phyloP scores from a whole-genome alignment of 2,888 invertebrate genomes.

The Diarsia mendica region DNA sequence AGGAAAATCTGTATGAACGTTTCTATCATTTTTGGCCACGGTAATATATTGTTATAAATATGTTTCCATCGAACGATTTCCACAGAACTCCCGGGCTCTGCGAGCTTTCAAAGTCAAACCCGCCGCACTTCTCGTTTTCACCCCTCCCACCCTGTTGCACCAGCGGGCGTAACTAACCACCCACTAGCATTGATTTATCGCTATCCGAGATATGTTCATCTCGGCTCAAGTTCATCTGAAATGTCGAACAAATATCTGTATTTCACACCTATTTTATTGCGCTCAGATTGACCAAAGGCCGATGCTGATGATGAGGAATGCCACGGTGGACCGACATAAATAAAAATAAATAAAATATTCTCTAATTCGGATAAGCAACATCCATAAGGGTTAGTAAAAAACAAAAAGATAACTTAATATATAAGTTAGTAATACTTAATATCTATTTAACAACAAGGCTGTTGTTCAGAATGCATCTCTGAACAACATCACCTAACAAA shows the following conservation, averaged over 20 bases:
- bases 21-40: neutral
- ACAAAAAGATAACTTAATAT: too few species aligned
- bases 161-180: neutral
- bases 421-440: too few species aligned
- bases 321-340: neutral
- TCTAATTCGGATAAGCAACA: too few species aligned
- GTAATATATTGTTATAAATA: neutral
- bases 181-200: conserved; percentile 32
- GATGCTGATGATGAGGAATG: neutral
- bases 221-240: conserved; percentile 9
- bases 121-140: neutral
- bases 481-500: too few species aligned
- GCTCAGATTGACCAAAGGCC: neutral
- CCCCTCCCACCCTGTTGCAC: conserved; percentile 30
- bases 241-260: conserved; percentile 5
- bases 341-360: too few species aligned
- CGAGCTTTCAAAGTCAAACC: neutral
- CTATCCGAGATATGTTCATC: neutral
- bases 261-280: neutral
- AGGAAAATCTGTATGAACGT: neutral
- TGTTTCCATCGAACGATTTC: conserved; percentile 3
- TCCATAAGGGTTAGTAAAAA: too few species aligned
- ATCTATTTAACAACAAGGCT: too few species aligned
- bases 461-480: too few species aligned
- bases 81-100: neutral